A percentile compares a stretch with the other conserved stretches of the same genome.
phyloP scores from a whole-genome alignment of 2,113 vertebrate genomes.

The Tautogolabrus adspersus region DNA sequence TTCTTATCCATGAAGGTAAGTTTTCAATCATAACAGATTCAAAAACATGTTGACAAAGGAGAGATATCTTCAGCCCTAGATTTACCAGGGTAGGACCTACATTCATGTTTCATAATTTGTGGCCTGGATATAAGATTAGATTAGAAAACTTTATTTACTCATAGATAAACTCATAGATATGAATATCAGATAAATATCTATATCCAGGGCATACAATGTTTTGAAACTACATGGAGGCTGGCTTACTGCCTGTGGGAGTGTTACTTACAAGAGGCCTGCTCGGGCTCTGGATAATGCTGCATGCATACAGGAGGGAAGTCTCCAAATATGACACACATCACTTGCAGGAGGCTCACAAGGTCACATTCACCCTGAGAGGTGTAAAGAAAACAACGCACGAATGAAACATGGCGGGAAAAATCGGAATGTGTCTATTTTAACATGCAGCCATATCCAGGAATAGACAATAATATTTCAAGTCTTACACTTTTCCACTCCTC shows the following conservation, averaged over 20 bases:
- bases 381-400: not conserved
- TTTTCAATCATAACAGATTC: constrained; percentile 5
- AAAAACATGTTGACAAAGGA: constrained; percentile 6
- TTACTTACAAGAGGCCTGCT: constrained; percentile 64
- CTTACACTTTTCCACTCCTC: constrained; percentile 93
- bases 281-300: constrained; percentile 54
- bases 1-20: not conserved
- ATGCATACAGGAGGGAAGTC: constrained; percentile 90
- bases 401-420: not conserved
- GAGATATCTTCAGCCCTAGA: not conserved
- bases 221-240: not conserved
- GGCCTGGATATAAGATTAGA: not conserved
- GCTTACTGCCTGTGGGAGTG: not conserved
- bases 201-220: constrained; percentile 2
- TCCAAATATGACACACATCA: constrained; percentile 90
- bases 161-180: not conserved
- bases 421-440: not conserved
- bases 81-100: not conserved
- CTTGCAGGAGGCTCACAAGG: constrained; percentile 89
- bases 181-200: not conserved
- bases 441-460: not conserved
- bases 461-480: not conserved
- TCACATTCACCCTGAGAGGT: constrained; percentile 87
- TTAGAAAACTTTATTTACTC: no score
- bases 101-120: not conserved